Conservation (phyloP, 2,113 vertebrate species). For the Agelaius phoeniceus region DNA sequence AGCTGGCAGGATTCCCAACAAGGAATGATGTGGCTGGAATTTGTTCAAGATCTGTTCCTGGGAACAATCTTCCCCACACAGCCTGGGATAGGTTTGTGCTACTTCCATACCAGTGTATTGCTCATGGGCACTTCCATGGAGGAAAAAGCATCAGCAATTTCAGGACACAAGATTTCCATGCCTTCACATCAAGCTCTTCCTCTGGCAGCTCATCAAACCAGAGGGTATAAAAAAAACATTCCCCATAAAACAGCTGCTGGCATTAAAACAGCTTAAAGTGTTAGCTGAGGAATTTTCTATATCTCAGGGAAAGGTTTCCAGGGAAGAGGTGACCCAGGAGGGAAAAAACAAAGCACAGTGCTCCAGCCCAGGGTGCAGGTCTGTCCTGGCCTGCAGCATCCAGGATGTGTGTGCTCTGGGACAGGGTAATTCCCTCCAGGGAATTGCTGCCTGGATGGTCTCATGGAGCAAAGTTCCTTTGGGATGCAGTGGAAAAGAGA, state of each 20-base stretch:
- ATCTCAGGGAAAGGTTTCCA: not conserved
- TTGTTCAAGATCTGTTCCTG: not conserved
- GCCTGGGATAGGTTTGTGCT: not conserved
- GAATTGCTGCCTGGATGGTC: too few relatives aligned
- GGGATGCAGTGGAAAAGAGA: not conserved
- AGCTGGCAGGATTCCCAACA: not conserved
- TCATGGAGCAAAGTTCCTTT: accelerated
- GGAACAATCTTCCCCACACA: not conserved
- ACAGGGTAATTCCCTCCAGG: not conserved
- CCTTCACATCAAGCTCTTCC: not conserved
- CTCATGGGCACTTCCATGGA: not conserved
- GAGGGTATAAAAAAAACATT: not conserved
- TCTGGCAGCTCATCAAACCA: not conserved
- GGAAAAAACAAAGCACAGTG: not conserved
- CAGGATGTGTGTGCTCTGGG: accelerated
- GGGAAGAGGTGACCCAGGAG: not conserved
- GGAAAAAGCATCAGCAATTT: not conserved
- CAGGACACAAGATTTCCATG: not conserved
- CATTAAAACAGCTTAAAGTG: not conserved
- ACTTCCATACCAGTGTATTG: accelerated
- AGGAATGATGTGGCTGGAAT: not conserved
- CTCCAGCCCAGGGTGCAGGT: not conserved
- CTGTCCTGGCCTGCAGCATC: not conserved
- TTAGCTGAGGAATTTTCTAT: not conserved
- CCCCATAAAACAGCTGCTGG: not conserved